These are phyloP conservation scores for Anarsia innoxiella DNA, from an alignment of 2,888 invertebrate species.

Conservation along the genomic window DNA sequence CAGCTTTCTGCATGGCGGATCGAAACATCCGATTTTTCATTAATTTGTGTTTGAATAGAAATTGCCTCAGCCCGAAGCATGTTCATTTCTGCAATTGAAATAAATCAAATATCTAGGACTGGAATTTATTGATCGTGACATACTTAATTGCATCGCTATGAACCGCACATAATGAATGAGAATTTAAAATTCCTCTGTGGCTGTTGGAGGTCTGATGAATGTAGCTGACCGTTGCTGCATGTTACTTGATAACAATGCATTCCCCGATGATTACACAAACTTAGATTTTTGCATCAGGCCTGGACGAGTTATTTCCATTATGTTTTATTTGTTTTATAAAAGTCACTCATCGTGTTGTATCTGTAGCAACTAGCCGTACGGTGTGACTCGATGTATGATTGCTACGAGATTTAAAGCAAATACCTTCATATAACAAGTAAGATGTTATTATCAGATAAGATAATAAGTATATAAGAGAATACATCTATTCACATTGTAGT, in stretches of 20 bases:
- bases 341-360: constrained; percentile 26
- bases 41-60: constrained; percentile 66
- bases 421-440: too few species aligned
- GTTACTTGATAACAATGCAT: constrained; percentile 56
- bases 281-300: constrained; percentile 53
- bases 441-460: too few species aligned
- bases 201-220: constrained; percentile 35
- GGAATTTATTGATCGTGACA: constrained; percentile 31
- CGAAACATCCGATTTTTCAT: constrained; percentile 60
- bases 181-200: constrained; percentile 35
- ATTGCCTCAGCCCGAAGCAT: constrained; percentile 72
- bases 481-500: constrained; percentile 13
- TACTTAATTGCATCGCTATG: constrained; percentile 51
- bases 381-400: constrained; percentile 25
- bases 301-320: constrained; percentile 31
- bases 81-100: constrained; percentile 48
- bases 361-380: constrained; percentile 27
- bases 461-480: not conserved
- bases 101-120: constrained; percentile 24
- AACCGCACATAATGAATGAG: constrained; percentile 43
- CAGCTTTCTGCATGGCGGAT: constrained; percentile 74
- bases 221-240: constrained; percentile 68
- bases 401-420: not conserved
- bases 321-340: constrained; percentile 21
- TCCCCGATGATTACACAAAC: constrained; percentile 40